Evolutionary conservation across 1,140 invertebrate species (phyloP).

Genomic region (Drosophila subpulchrella): DNA sequence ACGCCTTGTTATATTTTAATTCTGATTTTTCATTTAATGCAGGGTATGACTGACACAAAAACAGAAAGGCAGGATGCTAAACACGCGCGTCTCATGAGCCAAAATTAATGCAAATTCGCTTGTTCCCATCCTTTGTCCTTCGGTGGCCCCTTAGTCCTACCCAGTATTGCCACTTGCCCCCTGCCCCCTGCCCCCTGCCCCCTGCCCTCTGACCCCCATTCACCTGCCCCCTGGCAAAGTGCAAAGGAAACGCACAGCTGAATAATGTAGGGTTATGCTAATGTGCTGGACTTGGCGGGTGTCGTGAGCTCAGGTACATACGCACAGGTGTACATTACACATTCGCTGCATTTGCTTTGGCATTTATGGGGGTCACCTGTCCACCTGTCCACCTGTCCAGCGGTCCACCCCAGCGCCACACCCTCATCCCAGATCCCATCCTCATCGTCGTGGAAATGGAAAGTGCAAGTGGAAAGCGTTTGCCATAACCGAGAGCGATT

Average conservation of each 20-base stretch:
- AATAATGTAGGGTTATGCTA: constrained; percentile 79
- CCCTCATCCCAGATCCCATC: too few relatives aligned
- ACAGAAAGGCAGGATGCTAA: constrained; percentile 19
- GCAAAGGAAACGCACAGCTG: constrained; percentile 62
- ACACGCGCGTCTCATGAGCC: constrained; percentile 61
- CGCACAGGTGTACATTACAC: constrained; percentile 52
- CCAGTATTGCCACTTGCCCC: too few relatives aligned
- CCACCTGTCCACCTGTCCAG: neutral
- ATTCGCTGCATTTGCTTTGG: constrained; percentile 32
- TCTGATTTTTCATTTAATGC: neutral
- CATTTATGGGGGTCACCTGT: constrained; percentile 31
- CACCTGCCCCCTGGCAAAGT: constrained; percentile 13
- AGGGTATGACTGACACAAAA: neutral
- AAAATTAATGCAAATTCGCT: constrained; percentile 69
- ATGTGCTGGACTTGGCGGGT: constrained; percentile 2
- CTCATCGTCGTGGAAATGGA: neutral
- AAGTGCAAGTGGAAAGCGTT: constrained; percentile 44
- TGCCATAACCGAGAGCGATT: constrained; percentile 37
- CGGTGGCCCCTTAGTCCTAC: neutral
- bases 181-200: neutral
- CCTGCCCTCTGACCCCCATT: neutral
- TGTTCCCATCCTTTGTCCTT: constrained; percentile 2
- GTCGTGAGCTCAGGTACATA: neutral
- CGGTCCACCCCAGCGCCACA: neutral
- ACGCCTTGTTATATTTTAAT: neutral